These are phyloP conservation scores for Drosophila obscura DNA, from an alignment of 1,140 invertebrate species.

Conservation along the genomic window DNA sequence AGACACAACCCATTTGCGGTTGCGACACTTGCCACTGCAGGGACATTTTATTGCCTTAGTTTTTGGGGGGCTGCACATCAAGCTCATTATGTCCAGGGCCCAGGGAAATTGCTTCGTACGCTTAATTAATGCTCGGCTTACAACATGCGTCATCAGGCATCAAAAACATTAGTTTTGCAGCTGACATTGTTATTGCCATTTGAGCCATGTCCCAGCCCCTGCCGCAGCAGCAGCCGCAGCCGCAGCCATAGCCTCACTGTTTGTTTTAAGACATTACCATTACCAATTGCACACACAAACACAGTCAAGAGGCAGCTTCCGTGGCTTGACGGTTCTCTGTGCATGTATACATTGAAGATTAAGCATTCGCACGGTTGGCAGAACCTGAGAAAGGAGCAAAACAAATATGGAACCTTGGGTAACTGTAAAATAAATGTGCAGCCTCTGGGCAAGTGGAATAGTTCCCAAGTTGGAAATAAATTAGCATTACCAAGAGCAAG, in stretches of 20 bases:
- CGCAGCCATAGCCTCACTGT: constrained; percentile 16
- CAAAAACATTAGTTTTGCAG: constrained; percentile 32
- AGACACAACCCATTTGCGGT: constrained; percentile 40
- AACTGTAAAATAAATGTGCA: constrained; percentile 45
- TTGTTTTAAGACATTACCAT: constrained; percentile 33
- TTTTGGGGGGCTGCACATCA: constrained; percentile 49
- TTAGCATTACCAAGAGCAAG: constrained; percentile 41
- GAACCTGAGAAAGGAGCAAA: constrained; percentile 32
- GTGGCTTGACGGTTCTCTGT: constrained; percentile 68
- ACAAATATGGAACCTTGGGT: constrained; percentile 39
- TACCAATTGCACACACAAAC: constrained; percentile 47
- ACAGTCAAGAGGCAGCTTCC: constrained; percentile 64
- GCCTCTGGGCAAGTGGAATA: constrained; percentile 33
- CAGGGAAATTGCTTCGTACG: constrained; percentile 66
- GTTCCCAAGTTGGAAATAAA: constrained; percentile 41
- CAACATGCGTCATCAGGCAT: constrained; percentile 43
- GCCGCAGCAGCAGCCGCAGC: constrained; percentile 15
- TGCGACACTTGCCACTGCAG: constrained; percentile 48
- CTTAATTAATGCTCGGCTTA: constrained; percentile 52
- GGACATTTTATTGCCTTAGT: constrained; percentile 72
- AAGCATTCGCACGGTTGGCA: constrained; percentile 61
- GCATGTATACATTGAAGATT: constrained; percentile 55
- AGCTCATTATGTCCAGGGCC: constrained; percentile 64
- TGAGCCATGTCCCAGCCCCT: constrained; percentile 1
- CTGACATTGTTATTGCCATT: constrained; percentile 33